These are phyloP conservation scores for Chrysina gloriosa DNA, from an alignment of 2,888 invertebrate species.

Conservation along the genomic window DNA sequence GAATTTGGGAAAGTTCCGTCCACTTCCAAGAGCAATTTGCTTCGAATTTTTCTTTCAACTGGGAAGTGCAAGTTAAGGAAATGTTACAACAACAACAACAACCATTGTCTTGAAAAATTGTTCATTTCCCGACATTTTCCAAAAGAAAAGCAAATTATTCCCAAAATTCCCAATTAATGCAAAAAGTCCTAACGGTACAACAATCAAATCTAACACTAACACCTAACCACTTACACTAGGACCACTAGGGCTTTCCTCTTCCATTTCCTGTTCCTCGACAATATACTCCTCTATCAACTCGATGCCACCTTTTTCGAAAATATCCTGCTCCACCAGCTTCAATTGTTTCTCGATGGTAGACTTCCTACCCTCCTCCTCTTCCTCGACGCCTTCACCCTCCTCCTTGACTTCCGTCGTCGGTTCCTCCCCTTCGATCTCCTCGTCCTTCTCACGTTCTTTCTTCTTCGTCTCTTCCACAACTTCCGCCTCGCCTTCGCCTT, in stretches of 20 bases:
- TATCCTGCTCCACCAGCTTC: conserved; percentile 38
- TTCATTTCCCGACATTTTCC: too few relatives aligned
- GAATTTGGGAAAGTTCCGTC: too few relatives aligned
- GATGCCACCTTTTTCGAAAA: conserved; percentile 38
- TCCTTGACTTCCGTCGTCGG: conserved; percentile 27
- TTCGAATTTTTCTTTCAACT: too few relatives aligned
- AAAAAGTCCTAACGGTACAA: too few relatives aligned
- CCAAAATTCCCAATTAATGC: too few relatives aligned
- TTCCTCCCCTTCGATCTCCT: conserved; percentile 39
- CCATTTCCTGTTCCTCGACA: conserved; percentile 40
- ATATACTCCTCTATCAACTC: conserved; percentile 47
- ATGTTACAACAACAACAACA: too few relatives aligned
- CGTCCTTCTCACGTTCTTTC: conserved; percentile 37
- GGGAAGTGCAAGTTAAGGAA: too few relatives aligned
- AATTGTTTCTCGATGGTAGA: conserved; percentile 21
- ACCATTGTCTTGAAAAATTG: too few relatives aligned
- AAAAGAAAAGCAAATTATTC: too few relatives aligned
- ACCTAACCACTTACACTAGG: too few relatives aligned
- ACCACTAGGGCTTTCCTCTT: conserved; percentile 21
- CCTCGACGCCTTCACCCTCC: conserved; percentile 48
- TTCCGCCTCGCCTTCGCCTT: conserved; percentile 39
- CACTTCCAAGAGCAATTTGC: too few relatives aligned
- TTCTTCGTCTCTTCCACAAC: conserved; percentile 5
- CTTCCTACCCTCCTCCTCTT: conserved; percentile 43
- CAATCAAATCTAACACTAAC: too few relatives aligned